Conservation (phyloP, 2,888 invertebrate species). For the Andrena minutula region DNA sequence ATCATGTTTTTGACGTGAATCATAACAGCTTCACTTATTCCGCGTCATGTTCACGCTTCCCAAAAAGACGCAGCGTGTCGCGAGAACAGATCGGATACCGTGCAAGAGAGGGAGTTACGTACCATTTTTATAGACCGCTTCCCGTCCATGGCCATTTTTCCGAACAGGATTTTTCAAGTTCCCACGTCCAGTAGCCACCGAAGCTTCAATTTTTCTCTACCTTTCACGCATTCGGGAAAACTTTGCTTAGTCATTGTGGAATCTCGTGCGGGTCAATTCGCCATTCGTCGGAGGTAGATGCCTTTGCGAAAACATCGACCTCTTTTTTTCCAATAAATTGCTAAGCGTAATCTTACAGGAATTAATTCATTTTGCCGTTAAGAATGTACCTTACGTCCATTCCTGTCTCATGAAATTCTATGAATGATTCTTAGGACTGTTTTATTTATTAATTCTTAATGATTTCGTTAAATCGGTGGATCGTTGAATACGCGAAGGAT, state of each 20-base stretch:
- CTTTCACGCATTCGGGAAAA: slow-evolving; percentile 76
- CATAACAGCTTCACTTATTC: neutral
- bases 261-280: slow-evolving; percentile 29
- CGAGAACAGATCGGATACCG: neutral
- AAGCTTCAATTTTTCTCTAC: slow-evolving; percentile 69
- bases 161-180: slow-evolving; percentile 61
- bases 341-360: no score
- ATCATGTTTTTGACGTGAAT: neutral
- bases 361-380: no score
- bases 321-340: neutral
- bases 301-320: slow-evolving; percentile 61
- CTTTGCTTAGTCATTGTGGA: slow-evolving; percentile 81
- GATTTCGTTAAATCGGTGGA: neutral
- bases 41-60: neutral
- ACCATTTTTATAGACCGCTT: slow-evolving; percentile 81
- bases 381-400: no score
- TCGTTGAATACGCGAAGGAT: neutral
- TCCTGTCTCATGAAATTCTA: no score
- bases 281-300: slow-evolving; percentile 40
- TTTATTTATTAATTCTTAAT: neutral
- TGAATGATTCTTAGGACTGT: no score
- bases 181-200: slow-evolving; percentile 52
- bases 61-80: neutral
- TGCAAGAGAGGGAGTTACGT: slow-evolving; percentile 44
- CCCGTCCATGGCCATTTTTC: slow-evolving; percentile 72